A percentile compares a stretch with the other conserved stretches of the same genome.
Conservation (phyloP, 2,797 vertebrate genomes). For the Enoplosus armatus region DNA sequence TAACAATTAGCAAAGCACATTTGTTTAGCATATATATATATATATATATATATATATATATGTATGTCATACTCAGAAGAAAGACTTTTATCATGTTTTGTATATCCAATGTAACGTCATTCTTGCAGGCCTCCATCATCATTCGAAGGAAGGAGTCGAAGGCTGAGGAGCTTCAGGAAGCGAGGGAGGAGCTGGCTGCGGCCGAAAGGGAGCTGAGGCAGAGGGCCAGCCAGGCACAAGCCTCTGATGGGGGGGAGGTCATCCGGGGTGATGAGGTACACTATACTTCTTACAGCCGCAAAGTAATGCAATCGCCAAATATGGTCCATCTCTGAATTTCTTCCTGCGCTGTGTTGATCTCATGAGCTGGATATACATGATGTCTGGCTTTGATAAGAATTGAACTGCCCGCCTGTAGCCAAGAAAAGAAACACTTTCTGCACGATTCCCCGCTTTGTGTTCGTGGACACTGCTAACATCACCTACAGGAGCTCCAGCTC, state of each 20-base stretch:
- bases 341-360: neutral
- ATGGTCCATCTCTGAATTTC: neutral
- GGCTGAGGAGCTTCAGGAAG: conserved; percentile 94
- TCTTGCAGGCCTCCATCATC: conserved; percentile 92
- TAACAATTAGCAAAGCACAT: neutral
- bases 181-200: conserved; percentile 90
- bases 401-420: neutral
- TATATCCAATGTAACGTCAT: conserved; percentile 22
- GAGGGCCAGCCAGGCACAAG: conserved; percentile 86
- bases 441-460: neutral
- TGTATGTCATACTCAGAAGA: too few relatives aligned
- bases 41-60: too few relatives aligned
- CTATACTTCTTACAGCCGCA: neutral
- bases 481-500: conserved; percentile 32
- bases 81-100: conserved; percentile 35
- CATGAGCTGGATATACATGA: neutral
- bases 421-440: conserved; percentile 14
- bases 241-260: conserved; percentile 87
- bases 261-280: conserved; percentile 93
- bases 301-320: neutral
- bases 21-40: too few relatives aligned
- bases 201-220: conserved; percentile 89
- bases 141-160: conserved; percentile 94
- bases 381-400: neutral
- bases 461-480: neutral